Conservation (phyloP, 2,113 vertebrate genomes). For the Peromyscus maniculatus region DNA sequence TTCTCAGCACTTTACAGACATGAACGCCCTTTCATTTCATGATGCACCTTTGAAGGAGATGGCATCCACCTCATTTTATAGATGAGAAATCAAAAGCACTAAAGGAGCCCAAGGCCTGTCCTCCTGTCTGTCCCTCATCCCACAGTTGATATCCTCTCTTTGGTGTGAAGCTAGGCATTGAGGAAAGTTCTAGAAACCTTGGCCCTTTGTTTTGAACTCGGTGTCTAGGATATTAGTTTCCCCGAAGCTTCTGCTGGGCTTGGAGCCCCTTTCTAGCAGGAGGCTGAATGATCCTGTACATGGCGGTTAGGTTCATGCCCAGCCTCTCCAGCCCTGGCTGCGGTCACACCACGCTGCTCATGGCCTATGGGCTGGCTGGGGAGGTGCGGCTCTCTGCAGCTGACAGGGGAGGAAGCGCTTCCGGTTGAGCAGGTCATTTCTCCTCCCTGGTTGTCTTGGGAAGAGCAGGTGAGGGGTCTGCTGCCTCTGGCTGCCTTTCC, state of each 20-base stretch:
- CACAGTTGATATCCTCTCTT: accelerated
- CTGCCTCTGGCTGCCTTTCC: background rate
- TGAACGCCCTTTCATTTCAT: accelerated
- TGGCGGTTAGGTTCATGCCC: background rate
- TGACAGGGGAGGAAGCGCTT: background rate
- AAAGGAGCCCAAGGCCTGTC: background rate
- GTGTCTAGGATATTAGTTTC: background rate
- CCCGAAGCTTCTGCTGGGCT: background rate
- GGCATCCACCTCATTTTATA: background rate
- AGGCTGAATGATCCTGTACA: accelerated
- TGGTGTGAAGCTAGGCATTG: background rate
- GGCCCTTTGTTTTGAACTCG: background rate
- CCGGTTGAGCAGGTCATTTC: background rate
- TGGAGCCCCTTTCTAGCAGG: background rate
- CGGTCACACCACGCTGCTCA: accelerated
- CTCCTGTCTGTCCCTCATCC: accelerated
- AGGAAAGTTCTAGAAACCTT: background rate
- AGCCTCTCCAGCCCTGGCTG: accelerated
- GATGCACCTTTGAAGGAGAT: background rate
- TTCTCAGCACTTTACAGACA: background rate
- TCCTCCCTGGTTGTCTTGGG: background rate
- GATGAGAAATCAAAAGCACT: accelerated
- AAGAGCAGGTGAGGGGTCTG: background rate
- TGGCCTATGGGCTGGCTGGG: background rate
- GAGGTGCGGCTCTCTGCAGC: background rate